Evolutionary conservation across 2,888 invertebrate genomes (phyloP).

Genomic region (Callyntrura sp.): DNA sequence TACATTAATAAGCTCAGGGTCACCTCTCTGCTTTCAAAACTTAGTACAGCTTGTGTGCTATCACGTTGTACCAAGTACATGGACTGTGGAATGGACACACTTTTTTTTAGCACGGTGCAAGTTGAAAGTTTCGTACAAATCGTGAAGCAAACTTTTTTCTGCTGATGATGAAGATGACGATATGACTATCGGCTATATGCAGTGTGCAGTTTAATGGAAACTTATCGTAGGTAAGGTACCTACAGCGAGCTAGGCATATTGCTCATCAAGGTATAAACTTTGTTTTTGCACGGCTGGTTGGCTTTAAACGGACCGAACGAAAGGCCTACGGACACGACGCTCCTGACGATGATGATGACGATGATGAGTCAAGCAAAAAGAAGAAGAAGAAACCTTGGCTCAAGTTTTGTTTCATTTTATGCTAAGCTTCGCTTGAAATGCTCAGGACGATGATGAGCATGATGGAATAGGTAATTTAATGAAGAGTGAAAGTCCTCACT

Average conservation of each 20-base stretch:
- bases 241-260: no score
- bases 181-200: no score
- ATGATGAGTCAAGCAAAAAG: conserved; percentile 27
- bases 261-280: no score
- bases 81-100: not conserved
- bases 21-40: not conserved
- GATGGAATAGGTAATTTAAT: not conserved
- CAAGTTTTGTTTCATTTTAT: not conserved
- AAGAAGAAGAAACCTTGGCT: conserved; percentile 23
- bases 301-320: conserved; percentile 9
- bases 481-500: conserved; percentile 39
- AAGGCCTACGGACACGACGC: not conserved
- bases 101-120: not conserved
- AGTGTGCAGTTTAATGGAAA: conserved; percentile 2
- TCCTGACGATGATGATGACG: conserved; percentile 12
- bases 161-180: no score
- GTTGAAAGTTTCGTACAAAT: no score
- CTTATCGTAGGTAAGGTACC: no score
- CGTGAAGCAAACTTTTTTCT: conserved; percentile 2
- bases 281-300: conserved; percentile 25
- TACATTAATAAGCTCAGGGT: conserved; percentile 29
- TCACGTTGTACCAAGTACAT: no score
- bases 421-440: not conserved
- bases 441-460: not conserved
- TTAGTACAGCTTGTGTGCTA: no score